Evolutionary conservation across 2,113 vertebrate species (phyloP).

Genomic region (Hydrolagus affinis): DNA sequence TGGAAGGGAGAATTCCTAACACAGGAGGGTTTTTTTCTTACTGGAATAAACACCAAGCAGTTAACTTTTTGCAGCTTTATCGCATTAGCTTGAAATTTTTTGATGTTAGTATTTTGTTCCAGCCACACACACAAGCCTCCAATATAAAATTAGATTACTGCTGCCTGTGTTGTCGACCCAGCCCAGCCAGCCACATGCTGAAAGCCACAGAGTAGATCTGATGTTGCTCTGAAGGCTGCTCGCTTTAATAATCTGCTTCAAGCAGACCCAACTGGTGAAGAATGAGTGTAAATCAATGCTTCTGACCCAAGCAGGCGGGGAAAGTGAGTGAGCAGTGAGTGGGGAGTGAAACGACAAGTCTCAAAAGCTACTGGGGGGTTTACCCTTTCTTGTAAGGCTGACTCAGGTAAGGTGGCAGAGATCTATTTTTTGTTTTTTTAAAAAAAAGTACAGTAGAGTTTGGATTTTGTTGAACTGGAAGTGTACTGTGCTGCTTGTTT

Average conservation of each 20-base stretch:
- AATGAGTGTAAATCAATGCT: not conserved
- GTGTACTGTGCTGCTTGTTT: not conserved
- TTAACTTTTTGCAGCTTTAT: conserved; percentile 20
- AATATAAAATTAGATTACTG: conserved; percentile 4
- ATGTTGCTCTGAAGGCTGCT: not conserved
- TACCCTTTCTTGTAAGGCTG: not conserved
- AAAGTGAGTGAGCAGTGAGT: conserved; percentile 5
- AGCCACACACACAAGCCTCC: not conserved
- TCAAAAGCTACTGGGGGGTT: not conserved
- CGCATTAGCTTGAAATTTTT: conserved; percentile 11
- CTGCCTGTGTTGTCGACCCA: too few species aligned
- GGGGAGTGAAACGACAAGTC: conserved; percentile 8
- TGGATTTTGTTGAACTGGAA: not conserved
- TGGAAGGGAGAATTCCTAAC: conserved; percentile 6
- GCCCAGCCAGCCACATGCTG: not conserved
- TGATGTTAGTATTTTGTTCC: not conserved
- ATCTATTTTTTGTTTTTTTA: too few species aligned
- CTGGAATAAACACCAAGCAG: conserved; percentile 1
- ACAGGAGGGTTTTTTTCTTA: not conserved
- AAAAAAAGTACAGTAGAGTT: not conserved
- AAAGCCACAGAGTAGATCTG: not conserved
- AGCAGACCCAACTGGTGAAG: not conserved
- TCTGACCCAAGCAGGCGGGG: conserved; percentile 15
- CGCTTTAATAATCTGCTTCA: not conserved
- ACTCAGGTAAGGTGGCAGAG: conserved; percentile 11